Percentiles rank a stretch among this genome's conserved stretches.
phyloP scores from a whole-genome alignment of 2,888 invertebrate species.

The Amorpha juglandis region DNA sequence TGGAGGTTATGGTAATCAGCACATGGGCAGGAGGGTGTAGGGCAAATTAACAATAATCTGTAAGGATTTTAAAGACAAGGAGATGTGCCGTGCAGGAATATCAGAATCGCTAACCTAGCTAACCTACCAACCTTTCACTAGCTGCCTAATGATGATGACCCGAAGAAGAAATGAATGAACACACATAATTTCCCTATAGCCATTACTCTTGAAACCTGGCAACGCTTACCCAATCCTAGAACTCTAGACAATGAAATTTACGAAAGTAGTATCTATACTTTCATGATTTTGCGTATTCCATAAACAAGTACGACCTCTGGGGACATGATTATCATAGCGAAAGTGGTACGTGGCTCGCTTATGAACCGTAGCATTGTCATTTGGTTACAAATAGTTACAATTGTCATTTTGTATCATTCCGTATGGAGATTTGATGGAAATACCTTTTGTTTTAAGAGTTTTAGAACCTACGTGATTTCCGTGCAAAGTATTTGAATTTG shows the following conservation, averaged over 20 bases:
- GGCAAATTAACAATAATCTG: too few species aligned
- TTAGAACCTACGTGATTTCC: slow-evolving; percentile 6
- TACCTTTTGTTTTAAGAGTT: slow-evolving; percentile 1
- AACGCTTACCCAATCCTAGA: not conserved
- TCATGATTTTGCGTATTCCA: slow-evolving; percentile 42
- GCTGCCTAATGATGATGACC: too few species aligned
- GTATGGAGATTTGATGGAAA: slow-evolving; percentile 19
- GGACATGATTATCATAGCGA: slow-evolving; percentile 48
- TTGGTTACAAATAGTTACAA: not conserved
- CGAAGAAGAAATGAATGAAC: not conserved
- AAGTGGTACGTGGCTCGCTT: slow-evolving; percentile 31
- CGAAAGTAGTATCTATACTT: slow-evolving; percentile 32
- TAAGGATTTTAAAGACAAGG: too few species aligned
- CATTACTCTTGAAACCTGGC: not conserved
- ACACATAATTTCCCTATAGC: not conserved
- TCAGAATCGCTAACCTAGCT: too few species aligned
- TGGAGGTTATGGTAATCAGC: too few species aligned
- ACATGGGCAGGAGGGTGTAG: too few species aligned
- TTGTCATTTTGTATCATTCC: not conserved
- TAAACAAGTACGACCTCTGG: slow-evolving; percentile 33
- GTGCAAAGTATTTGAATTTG: not conserved
- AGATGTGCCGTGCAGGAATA: too few species aligned
- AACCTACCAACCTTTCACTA: too few species aligned
- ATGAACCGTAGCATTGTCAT: slow-evolving; percentile 7
- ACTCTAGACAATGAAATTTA: slow-evolving; percentile 9